Base-by-base conservation (phyloP, 2,888 invertebrate species). In the Cosmopolites sordidus region DNA sequence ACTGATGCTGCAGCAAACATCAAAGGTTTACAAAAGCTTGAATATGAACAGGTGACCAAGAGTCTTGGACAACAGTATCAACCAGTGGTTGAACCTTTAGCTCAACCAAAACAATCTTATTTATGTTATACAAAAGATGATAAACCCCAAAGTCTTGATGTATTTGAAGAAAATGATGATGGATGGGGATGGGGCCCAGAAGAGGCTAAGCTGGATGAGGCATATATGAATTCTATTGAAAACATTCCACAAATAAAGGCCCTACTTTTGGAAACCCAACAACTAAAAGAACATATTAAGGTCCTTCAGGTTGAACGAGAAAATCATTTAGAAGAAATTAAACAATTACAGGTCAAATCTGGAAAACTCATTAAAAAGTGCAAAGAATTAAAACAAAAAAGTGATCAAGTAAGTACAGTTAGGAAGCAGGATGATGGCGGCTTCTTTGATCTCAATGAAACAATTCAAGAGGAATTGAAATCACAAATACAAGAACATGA, bases 381-480 rank as follows among this genome's bases (percentile, higher is more conserved):
- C 39, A 93, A 92, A 71, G 87, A 90, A 67, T 81, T 90, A 48
- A 93, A 92, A 72, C 73, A 74, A 1, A 81, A 80, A 56, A 81
- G 84, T 66, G 86, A 86, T 30, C 76, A 78, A 60, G 69, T 85
- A 30, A 6, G 40, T 1, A 49, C 58, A 11, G 60, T 54, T 29
- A 61, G 55, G 33, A 63, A 63, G 9, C 58, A 50, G 11, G 62
- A 61, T 44, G 63, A 63, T 12, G 77, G 69, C 43, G 77, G 69
- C 40, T 75, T 82, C 42, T 79, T 81, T 40, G 83, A 87, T 66
- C 76, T 92, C 42, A 87, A 91, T 64, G 79, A 81, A 50, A 84
- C 90, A 5, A 87, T 92, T 54, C 87, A 89, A 69, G 89, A 89
- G 62, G 91, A 92, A 72, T 70, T 92, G n/a, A 83, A 83, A 61